Percentiles rank a stretch among this genome's conserved stretches.
These are phyloP conservation scores for Fratercula arctica DNA, from an alignment of 2,797 vertebrate genomes.

Conservation along the genomic window DNA sequence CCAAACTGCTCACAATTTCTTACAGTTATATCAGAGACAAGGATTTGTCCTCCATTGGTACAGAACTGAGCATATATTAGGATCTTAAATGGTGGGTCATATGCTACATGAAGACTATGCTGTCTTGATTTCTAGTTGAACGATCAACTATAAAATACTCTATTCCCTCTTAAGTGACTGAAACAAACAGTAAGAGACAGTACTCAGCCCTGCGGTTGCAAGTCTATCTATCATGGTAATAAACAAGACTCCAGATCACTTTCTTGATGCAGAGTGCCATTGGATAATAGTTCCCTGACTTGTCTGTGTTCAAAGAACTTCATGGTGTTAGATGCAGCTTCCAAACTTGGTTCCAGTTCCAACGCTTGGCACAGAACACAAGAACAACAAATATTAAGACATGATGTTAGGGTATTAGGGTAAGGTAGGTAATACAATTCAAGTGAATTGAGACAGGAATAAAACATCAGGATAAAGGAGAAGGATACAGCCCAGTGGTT, in stretches of 20 bases:
- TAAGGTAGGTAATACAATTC: neutral
- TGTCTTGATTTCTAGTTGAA: neutral
- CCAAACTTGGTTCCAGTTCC: neutral
- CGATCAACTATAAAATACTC: neutral
- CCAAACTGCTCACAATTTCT: neutral
- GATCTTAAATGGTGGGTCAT: neutral
- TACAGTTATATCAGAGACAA: neutral
- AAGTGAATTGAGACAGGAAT: neutral
- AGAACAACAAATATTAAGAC: neutral
- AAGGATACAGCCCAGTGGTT: neutral
- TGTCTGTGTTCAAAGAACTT: neutral
- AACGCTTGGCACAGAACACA: neutral
- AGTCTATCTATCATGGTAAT: neutral
- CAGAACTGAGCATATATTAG: neutral
- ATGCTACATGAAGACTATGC: fast-evolving
- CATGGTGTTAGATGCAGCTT: neutral
- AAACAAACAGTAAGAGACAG: neutral
- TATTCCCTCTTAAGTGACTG: neutral
- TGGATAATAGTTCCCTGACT: neutral
- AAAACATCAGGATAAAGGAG: neutral
- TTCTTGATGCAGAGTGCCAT: neutral
- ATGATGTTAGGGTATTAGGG: neutral
- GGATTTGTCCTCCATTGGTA: neutral
- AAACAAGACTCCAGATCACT: neutral
- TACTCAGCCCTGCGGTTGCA: neutral